Evolutionary conservation across 1,140 invertebrate genomes (phyloP).

Genomic region (Planococcus citri): DNA sequence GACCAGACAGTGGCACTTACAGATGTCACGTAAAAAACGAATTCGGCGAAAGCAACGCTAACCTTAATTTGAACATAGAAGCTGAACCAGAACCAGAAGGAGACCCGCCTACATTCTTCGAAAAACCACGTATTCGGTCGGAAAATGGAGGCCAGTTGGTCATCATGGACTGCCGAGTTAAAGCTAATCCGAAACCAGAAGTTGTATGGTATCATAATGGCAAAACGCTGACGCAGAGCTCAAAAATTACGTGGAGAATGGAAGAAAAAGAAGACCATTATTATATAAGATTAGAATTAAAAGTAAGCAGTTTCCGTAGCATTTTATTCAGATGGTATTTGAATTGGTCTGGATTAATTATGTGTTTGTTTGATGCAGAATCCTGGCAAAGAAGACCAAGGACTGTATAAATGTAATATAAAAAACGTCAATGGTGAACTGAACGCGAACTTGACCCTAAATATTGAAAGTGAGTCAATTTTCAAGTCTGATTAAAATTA

Average conservation of each 20-base stretch:
- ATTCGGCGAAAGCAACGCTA: conserved; percentile 94
- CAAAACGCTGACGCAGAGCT: conserved; percentile 59
- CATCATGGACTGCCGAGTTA: conserved; percentile 94
- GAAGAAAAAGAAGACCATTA: conserved; percentile 75
- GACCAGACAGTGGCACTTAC: conserved; percentile 91
- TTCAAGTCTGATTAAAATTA: conserved; percentile 15
- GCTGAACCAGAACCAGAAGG: conserved; percentile 83
- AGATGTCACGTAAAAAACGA: conserved; percentile 94
- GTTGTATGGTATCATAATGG: conserved; percentile 87
- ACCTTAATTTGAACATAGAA: conserved; percentile 95
- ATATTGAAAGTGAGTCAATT: conserved; percentile 81
- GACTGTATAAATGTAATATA: conserved; percentile 95
- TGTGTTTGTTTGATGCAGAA: conserved; percentile 41
- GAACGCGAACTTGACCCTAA: conserved; percentile 90
- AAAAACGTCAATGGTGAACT: conserved; percentile 92
- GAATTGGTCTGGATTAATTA: not conserved
- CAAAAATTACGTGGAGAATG: conserved; percentile 63
- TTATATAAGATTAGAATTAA: conserved; percentile 76
- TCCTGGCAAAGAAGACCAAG: conserved; percentile 87
- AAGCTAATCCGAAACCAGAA: conserved; percentile 82
- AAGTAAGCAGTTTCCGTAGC: conserved; percentile 40
- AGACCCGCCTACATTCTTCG: conserved; percentile 92
- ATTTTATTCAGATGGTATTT: too few species aligned
- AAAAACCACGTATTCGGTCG: conserved; percentile 90
- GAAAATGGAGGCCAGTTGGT: conserved; percentile 89